Percentiles rank a stretch among this genome's conserved stretches.
phyloP scores from a whole-genome alignment of 1,140 invertebrate species.

The Solen grandis region DNA sequence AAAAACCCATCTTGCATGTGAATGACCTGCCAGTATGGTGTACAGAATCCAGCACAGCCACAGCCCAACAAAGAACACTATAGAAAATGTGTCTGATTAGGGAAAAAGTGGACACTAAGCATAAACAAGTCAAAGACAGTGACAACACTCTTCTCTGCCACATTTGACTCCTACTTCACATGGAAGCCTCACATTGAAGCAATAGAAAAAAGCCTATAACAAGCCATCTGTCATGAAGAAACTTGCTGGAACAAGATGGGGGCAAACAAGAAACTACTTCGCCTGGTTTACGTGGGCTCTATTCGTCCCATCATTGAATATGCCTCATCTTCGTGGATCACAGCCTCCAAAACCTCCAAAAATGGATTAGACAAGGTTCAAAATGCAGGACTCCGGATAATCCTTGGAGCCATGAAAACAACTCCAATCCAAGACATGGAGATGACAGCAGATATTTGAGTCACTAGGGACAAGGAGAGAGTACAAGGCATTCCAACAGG shows the following conservation, averaged over 20 bases:
- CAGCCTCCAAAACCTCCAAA: constrained; percentile 35
- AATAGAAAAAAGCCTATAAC: constrained; percentile 17
- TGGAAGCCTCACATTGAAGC: constrained; percentile 39
- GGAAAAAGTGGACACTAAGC: constrained; percentile 25
- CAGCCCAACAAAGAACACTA: constrained; percentile 2
- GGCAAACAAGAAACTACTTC: constrained; percentile 5
- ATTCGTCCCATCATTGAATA: constrained; percentile 36
- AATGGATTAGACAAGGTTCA: constrained; percentile 22
- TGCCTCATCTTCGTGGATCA: constrained; percentile 38
- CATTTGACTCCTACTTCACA: constrained; percentile 16
- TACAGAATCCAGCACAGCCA: constrained; percentile 9
- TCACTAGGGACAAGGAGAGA: constrained; percentile 15
- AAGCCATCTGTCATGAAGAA: constrained; percentile 28
- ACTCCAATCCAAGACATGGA: constrained; percentile 26
- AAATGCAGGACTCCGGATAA: constrained; percentile 10
- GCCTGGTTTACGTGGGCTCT: constrained; percentile 18
- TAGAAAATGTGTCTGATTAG: constrained; percentile 20
- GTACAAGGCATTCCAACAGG: neutral
- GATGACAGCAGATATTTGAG: constrained; percentile 22
- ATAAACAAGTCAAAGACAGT: constrained; percentile 32
- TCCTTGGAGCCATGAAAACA: constrained; percentile 23
- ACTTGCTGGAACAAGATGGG: constrained; percentile 40
- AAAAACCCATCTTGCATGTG: no score
- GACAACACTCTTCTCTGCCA: constrained; percentile 40
- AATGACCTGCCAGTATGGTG: no score